A percentile compares a stretch with the other conserved stretches of the same genome.
Conservation (phyloP, 2,113 vertebrate genomes). For the Seriola rivoliana region DNA sequence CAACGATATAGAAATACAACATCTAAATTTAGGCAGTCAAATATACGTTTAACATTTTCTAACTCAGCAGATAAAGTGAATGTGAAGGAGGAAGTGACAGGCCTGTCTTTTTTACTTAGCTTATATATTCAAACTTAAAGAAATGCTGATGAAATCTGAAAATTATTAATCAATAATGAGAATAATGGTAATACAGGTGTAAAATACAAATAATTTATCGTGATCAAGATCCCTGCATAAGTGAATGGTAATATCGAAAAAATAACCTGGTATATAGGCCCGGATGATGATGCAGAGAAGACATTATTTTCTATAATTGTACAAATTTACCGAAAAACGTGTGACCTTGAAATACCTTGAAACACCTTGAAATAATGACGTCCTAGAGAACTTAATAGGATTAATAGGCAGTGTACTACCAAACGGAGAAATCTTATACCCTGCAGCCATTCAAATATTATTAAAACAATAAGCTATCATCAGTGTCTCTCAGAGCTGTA, state of each 20-base stretch:
- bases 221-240: not conserved
- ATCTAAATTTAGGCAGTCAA: too few species aligned
- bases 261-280: not conserved
- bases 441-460: not conserved
- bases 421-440: too few species aligned
- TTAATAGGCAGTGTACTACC: too few species aligned
- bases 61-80: not conserved
- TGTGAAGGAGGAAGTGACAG: not conserved
- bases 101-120: not conserved
- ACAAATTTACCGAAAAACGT: not conserved
- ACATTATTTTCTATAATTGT: not conserved
- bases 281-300: not conserved
- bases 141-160: not conserved
- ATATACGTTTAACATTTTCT: not conserved
- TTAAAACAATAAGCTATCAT: not conserved
- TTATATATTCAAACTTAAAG: not conserved
- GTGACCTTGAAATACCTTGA: not conserved
- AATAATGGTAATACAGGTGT: too few species aligned
- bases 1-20: accelerated
- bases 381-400: not conserved
- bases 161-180: not conserved
- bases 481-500: not conserved
- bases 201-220: not conserved
- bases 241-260: not conserved
- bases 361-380: not conserved